A percentile compares a stretch with the other conserved stretches of the same genome.
Conservation (phyloP, 2,888 invertebrate genomes). For the Trichogramma dendrolimi region DNA sequence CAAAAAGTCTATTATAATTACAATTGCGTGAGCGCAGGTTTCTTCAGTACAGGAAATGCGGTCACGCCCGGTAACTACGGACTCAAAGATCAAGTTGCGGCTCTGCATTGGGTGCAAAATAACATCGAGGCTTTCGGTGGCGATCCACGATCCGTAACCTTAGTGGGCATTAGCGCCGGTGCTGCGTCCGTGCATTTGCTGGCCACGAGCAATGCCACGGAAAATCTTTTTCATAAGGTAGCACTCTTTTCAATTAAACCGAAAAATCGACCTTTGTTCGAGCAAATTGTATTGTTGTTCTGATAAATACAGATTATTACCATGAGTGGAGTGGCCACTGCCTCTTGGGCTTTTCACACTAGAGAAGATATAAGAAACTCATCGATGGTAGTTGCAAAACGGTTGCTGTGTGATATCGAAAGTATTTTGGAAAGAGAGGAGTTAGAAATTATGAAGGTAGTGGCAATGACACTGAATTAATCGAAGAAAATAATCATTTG, state of each 20-base stretch:
- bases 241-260: background rate
- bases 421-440: conserved; percentile 15
- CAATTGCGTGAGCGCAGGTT: conserved; percentile 34
- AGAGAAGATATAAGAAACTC: conserved; percentile 27
- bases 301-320: conserved; percentile 32
- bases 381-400: conserved; percentile 34
- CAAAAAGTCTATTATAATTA: background rate
- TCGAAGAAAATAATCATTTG: background rate
- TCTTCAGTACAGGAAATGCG: conserved; percentile 41
- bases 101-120: conserved; percentile 42
- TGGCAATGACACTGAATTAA: background rate
- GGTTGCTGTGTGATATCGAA: conserved; percentile 31
- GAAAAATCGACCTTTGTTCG: background rate
- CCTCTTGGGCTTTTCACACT: conserved; percentile 31
- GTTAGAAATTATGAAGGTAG: conserved; percentile 7
- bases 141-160: conserved; percentile 39
- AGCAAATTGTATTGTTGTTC: background rate
- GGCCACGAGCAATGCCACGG: conserved; percentile 38
- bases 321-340: conserved; percentile 36
- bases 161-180: conserved; percentile 42
- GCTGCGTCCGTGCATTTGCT: conserved; percentile 36
- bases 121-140: conserved; percentile 44
- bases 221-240: conserved; percentile 41
- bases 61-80: conserved; percentile 44
- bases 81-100: conserved; percentile 42